phyloP scores from a whole-genome alignment of 2,797 vertebrate genomes.

The Stomatorhinus walkeri region DNA sequence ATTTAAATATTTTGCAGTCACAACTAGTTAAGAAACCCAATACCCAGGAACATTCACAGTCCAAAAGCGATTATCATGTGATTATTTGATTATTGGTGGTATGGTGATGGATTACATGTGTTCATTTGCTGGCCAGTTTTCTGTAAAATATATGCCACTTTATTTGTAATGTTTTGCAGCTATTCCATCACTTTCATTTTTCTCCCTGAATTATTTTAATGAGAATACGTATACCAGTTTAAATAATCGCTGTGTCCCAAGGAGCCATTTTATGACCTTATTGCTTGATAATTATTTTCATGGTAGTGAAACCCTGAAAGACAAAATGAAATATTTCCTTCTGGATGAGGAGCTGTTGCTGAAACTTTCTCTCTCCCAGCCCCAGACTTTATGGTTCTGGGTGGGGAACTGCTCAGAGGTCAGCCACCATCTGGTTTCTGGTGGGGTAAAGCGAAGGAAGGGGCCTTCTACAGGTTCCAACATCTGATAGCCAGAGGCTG shows the following conservation, averaged over 20 bases:
- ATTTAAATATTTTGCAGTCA: background rate
- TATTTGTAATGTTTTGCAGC: background rate
- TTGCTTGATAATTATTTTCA: background rate
- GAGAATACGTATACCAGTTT: background rate
- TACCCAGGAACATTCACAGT: background rate
- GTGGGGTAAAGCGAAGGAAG: background rate
- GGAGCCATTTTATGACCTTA: background rate
- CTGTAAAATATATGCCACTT: background rate
- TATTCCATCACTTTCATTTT: background rate
- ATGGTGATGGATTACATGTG: background rate
- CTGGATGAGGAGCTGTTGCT: background rate
- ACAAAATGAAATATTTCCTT: background rate
- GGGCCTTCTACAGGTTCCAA: background rate
- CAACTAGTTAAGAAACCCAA: background rate
- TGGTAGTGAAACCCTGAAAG: background rate
- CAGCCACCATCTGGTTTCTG: background rate
- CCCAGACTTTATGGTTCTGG: background rate
- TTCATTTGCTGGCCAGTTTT: background rate
- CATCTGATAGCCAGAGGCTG: background rate
- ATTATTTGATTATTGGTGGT: background rate
- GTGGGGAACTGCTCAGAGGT: background rate
- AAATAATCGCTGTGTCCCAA: background rate
- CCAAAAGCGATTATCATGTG: background rate
- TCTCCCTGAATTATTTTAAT: too few relatives aligned
- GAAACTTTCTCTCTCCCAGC: background rate